phyloP scores from a whole-genome alignment of 2,888 invertebrate genomes.

The Plagodis dolabraria region DNA sequence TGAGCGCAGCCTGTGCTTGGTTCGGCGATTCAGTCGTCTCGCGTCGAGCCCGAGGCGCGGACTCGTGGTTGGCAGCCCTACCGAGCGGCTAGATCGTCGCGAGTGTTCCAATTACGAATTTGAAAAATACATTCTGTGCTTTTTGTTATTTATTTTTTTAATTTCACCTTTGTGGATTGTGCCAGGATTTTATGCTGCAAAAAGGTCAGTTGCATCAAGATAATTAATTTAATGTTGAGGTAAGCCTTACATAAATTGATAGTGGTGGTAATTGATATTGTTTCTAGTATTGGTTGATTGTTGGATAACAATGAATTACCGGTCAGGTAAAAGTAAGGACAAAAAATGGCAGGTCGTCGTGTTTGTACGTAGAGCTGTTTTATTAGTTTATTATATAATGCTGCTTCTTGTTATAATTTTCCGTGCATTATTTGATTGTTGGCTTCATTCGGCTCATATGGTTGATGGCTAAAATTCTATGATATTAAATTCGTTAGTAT shows the following conservation, averaged over 20 bases:
- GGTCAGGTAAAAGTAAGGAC: constrained; percentile 44
- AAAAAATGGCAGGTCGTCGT: constrained; percentile 30
- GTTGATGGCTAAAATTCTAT: no score
- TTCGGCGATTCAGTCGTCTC: constrained; percentile 51
- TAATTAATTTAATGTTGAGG: constrained; percentile 9
- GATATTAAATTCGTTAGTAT: no score
- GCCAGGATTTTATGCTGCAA: constrained; percentile 64
- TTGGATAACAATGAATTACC: constrained; percentile 43
- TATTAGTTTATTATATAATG: constrained; percentile 16
- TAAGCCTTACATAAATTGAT: constrained; percentile 26
- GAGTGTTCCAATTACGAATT: constrained; percentile 65
- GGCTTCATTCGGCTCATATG: no score
- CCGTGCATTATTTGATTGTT: no score
- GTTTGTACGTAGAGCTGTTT: constrained; percentile 23
- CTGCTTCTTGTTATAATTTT: constrained; percentile 10
- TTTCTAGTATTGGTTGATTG: constrained; percentile 35
- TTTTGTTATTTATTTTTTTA: constrained; percentile 58
- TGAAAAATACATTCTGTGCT: constrained; percentile 48
- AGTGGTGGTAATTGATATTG: constrained; percentile 30
- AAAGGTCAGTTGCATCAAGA: constrained; percentile 56
- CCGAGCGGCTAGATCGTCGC: constrained; percentile 51
- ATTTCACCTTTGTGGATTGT: constrained; percentile 59
- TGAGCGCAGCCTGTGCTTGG: constrained; percentile 49
- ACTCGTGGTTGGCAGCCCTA: constrained; percentile 46
- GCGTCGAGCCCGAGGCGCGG: constrained; percentile 56